Evolutionary conservation across 1,140 invertebrate species (phyloP), one percentile per base, ranked within the genome.

Genomic region (Caerostris extrusa): DNA sequence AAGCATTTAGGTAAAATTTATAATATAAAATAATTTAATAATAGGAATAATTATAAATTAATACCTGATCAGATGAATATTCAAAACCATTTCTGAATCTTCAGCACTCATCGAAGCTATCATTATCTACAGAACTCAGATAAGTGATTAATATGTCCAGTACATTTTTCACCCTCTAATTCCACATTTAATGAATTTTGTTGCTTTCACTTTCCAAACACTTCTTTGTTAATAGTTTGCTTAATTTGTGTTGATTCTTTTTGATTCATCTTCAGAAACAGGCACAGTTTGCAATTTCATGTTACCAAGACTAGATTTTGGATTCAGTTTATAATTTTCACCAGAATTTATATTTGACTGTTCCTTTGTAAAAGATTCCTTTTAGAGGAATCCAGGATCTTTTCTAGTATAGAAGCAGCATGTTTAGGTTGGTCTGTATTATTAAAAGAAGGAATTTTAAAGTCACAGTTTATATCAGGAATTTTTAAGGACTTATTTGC

Each of bases 41-140:
- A 90, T 94, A 55, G 12, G 34, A 34, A 77, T 19, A 50, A 77
- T 50, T 14, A 64, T 34, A 50, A 77, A 77, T 64, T 8, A 53
- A 55, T 95, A 94, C 94, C 89, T 90, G 77, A 91, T 94, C 60
- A 77, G 50, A 90, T 90, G 86, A 95, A 94, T 95, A 85, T 53
- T 92, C 94, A 91, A 95, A 94, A 53, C 95, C 34, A 94, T 86
- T 87, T 94, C 91, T 50, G 94, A 94, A 94, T 95, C 95, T 95
- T 97, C 97, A 94, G 97, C 97, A 82, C 97, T 97, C n/a, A 95
- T 98, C 98, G 95, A 97, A 97, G n/a, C 96, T 96, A 96, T 98
- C 98, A 96, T 98, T 97, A 95, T 98, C 81, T n/a, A 86, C 89
- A 10, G 69, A 81, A 64, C 50, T 60, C n/a, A 10, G 86, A 55